A percentile compares a stretch with the other conserved stretches of the same genome.
These are phyloP conservation scores for Clepsis dumicolana DNA, from an alignment of 2,888 invertebrate species.

Conservation along the genomic window DNA sequence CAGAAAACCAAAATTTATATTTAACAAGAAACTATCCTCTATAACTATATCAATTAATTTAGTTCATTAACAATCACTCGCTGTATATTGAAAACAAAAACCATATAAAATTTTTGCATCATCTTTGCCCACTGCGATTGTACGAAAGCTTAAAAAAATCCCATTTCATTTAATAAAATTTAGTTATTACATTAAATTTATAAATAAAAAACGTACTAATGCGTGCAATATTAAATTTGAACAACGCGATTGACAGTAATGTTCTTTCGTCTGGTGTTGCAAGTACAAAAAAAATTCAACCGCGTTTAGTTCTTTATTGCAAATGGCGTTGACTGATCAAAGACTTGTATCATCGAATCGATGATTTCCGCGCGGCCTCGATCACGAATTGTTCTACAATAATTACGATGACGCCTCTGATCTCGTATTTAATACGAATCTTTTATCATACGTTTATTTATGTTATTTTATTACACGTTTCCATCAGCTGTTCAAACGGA, in stretches of 20 bases:
- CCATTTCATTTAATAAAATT: no score
- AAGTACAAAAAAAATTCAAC: conserved; percentile 39
- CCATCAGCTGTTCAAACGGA: conserved; percentile 7
- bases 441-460: conserved; percentile 34
- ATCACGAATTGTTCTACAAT: conserved; percentile 32
- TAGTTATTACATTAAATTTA: no score
- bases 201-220: not conserved
- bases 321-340: conserved; percentile 62
- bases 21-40: no score
- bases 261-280: conserved; percentile 28
- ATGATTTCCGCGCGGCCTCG: conserved; percentile 42
- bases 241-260: conserved; percentile 47
- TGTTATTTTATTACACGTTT: conserved; percentile 30
- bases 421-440: conserved; percentile 38
- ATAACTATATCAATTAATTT: no score
- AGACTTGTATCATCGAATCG: conserved; percentile 48
- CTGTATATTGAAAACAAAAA: no score
- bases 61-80: no score
- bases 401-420: conserved; percentile 34
- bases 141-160: no score
- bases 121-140: no score
- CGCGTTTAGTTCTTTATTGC: conserved; percentile 56
- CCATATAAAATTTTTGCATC: no score
- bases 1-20: no score
- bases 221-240: not conserved